Conservation (phyloP, 2,797 vertebrate genomes). For the Anolis apletophallus region DNA sequence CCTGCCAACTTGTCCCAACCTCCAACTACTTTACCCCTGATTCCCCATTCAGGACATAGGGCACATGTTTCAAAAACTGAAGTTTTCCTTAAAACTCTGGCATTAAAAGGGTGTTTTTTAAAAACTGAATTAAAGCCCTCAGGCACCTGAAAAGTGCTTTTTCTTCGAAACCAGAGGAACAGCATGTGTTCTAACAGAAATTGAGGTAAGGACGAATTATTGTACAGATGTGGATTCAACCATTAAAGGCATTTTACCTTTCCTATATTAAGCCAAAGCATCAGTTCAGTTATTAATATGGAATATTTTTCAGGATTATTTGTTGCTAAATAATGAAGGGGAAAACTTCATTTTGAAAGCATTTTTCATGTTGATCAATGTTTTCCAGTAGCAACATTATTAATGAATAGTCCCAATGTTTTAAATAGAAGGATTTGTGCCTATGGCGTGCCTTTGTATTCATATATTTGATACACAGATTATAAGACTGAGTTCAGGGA, state of each 20-base stretch:
- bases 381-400: neutral
- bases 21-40: too few species aligned
- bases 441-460: neutral
- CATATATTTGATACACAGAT: neutral
- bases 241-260: neutral
- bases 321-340: neutral
- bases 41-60: too few species aligned
- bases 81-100: too few species aligned
- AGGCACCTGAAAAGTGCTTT: too few species aligned
- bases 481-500: neutral
- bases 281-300: neutral
- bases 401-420: neutral
- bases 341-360: neutral
- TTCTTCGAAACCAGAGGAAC: too few species aligned
- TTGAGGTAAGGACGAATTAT: too few species aligned
- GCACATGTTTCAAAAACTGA: too few species aligned
- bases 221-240: too few species aligned
- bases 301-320: neutral
- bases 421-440: neutral
- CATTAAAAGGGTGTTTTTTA: too few species aligned
- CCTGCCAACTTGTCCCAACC: too few species aligned
- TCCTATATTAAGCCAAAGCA: neutral
- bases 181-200: too few species aligned
- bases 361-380: neutral
- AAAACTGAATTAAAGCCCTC: too few species aligned